Conservation (phyloP, 2,113 vertebrate genomes). For the Deroptyus accipitrinus region DNA sequence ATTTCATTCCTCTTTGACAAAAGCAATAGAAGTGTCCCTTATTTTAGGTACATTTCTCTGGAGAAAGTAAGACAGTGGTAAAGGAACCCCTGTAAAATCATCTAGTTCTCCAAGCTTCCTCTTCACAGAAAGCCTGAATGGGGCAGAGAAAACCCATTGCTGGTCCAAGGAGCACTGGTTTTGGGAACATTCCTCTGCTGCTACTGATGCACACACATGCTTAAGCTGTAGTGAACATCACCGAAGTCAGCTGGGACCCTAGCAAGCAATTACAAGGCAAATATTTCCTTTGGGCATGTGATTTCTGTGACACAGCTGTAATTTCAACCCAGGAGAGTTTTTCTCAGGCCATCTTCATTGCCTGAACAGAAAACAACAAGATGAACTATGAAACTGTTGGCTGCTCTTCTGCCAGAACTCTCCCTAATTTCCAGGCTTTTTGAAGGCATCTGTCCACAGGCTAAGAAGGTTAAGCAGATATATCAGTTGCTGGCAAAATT, state of each 20-base stretch:
- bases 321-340: constrained; percentile 1
- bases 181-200: not conserved
- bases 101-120: not conserved
- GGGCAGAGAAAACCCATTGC: not conserved
- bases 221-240: not conserved
- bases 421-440: not conserved
- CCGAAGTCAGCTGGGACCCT: not conserved
- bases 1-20: not conserved
- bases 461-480: not conserved
- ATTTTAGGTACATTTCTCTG: not conserved
- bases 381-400: not conserved
- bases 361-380: not conserved
- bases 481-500: not conserved
- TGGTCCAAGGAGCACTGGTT: not conserved
- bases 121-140: not conserved
- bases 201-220: not conserved
- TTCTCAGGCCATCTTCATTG: not conserved
- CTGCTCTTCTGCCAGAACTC: not conserved
- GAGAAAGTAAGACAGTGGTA: not conserved
- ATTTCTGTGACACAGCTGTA: not conserved
- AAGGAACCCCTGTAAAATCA: not conserved
- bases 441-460: not conserved
- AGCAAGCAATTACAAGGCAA: not conserved
- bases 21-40: not conserved
- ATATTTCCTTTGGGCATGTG: not conserved